Evolutionary conservation across 92 coral and sea anemone species (phyloP).

Genomic region (Epizoanthus scotinus): DNA sequence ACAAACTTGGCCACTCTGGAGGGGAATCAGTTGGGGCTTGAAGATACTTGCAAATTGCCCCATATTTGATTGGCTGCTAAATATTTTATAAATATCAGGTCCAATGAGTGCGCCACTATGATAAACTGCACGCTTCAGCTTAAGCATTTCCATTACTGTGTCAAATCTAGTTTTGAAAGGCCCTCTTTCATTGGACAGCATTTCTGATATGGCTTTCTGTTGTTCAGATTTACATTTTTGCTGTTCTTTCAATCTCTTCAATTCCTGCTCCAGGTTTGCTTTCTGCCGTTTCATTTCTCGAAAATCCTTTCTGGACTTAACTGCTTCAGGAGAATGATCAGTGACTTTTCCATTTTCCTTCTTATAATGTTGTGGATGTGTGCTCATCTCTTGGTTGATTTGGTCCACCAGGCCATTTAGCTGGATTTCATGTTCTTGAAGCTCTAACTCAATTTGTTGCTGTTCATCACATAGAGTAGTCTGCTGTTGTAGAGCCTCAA

Average conservation of each 20-base stretch:
- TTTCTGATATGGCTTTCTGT: not conserved
- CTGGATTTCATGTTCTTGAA: too few relatives aligned
- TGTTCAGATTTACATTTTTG: too few relatives aligned
- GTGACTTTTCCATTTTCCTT: not conserved
- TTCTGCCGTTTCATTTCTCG: too few relatives aligned
- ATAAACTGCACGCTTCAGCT: constrained; percentile 10
- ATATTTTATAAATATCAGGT: constrained; percentile 20
- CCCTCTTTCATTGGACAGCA: constrained; percentile 11
- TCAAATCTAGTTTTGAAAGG: constrained; percentile 20
- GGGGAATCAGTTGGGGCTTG: not conserved
- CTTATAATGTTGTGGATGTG: not conserved
- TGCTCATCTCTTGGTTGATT: not conserved
- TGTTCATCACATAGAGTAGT: too few relatives aligned
- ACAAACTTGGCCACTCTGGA: not conserved
- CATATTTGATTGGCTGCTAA: not conserved
- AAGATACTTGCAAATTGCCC: not conserved
- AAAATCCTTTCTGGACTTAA: not conserved
- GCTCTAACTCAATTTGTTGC: too few relatives aligned
- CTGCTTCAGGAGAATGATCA: not conserved
- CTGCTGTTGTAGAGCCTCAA: too few relatives aligned
- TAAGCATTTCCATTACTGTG: not conserved
- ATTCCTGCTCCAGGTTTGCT: too few relatives aligned
- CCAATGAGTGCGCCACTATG: constrained; percentile 41
- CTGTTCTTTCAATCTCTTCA: too few relatives aligned
- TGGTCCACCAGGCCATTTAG: not conserved